Evolutionary conservation across 35 echinoderm and acorn worm species (phyloP), one percentile per base, ranked within the genome.

Genomic region (Apostichopus japonicus): DNA sequence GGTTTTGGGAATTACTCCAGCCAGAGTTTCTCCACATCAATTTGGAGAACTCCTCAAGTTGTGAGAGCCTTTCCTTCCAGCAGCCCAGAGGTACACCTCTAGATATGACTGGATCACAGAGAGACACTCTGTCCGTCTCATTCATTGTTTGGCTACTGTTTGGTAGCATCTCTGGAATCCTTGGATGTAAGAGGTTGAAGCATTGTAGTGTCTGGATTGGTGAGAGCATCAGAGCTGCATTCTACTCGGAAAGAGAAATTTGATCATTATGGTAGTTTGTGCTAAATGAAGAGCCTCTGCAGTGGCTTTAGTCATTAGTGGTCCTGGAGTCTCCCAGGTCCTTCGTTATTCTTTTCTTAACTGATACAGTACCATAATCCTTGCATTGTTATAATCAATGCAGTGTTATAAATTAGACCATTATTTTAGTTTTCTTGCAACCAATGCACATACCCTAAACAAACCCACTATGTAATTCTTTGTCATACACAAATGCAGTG

Each of bases 11-110:
- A 24, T 51, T 75, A 65, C 86, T 80, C 70, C 79, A 75, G 62
- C 92, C 83, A 55, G 67, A 82, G 63, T 96, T 96, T 10, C 55
- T 84, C 97, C 97, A 99, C 24, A 99, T 71, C 4, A 99, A 55
- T 61, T 91, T 57, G 2, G 57, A 65, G 7, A 99, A 3, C 24
- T 87, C 93, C n/a, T 89, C 44, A 5, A 99, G 83, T 52, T 96
- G 97, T 16, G 78, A 82, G 6, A 92, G 53, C 56, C 95, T 93
- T 24, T 94, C 97, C 55, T 90, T 58, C 91, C 87, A 96, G 25
- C 91, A 91, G 22, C 72, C 93, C 13, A 99, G 90, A 51, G 93
- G 90, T 19, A 99, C 80, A n/a, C 76, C 93, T 27, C 53, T 71
- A 2, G 55, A 91, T 14, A 79, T 56, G 23, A 78, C 55, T 91